Evolutionary conservation across 2,113 vertebrate species (phyloP), one percentile per base, ranked within the genome.

Genomic region (Melanostigma gelatinosum): DNA sequence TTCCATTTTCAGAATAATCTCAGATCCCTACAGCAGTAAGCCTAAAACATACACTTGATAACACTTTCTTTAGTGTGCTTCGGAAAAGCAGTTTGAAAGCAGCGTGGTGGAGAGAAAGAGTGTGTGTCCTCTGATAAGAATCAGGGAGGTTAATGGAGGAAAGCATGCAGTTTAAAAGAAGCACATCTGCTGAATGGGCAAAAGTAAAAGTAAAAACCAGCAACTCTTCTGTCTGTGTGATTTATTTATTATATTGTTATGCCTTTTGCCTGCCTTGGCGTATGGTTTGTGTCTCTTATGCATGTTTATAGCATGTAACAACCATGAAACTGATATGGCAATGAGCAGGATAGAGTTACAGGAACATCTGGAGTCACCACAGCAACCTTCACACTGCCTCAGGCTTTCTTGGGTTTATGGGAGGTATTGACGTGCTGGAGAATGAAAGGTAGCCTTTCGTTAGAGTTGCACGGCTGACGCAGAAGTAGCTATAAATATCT

Each of bases 401-500:
- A 20, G 38, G 46, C 70, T 76, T 32, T 79, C 67, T 16, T 48
- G n/a, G 22, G 50, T 72, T 66, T 71, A 52, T 80, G 38, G 58
- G 38, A 58, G 71, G 50, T 80, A 82, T 62, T 69, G 69, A 77
- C 32, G 44, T 79, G 66, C 77, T 80, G 44, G 69, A 57, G 76
- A 77, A 46, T 38, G 69, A 83, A 61, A 79, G 57, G 68, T 75
- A 79, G 75, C 42, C 75, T 84, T 87, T 88, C 73, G 71, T 85
- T 60, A 40, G 75, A 84, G 82, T 13, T 63, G 62, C 75, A 44
- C 16, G n/a, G 63, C 74, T 77, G 76, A 64, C 2, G 46, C 73
- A 82, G 89, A 87, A 73, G 79, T 4, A 76, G 82, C 93, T 95
- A 96, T 93, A 94, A 94, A 95, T 96, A 96, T 82, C 89, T 77